Evolutionary conservation across 2,113 vertebrate genomes (phyloP).

Genomic region (Cephalopterus ornatus): DNA sequence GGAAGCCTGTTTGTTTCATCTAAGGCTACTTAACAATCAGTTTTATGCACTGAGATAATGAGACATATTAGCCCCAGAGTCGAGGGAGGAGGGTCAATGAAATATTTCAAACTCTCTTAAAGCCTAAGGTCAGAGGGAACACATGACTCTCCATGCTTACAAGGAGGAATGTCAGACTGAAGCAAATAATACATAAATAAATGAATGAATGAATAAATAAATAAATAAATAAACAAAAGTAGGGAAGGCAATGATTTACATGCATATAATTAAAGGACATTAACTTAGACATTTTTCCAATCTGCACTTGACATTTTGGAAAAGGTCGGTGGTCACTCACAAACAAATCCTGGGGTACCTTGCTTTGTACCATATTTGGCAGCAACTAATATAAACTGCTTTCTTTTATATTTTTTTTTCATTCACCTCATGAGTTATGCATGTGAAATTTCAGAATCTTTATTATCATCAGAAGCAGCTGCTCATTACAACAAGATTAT

Average conservation of each 20-base stretch:
- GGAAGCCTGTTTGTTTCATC: constrained; percentile 54
- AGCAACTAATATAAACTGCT: not conserved
- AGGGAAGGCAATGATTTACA: not conserved
- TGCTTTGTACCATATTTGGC: not conserved
- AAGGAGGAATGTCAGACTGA: not conserved
- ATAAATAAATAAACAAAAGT: not conserved
- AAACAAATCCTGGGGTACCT: not conserved
- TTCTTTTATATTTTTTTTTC: not conserved
- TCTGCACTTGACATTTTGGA: not conserved
- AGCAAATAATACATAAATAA: not conserved
- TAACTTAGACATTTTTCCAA: not conserved
- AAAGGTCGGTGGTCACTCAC: not conserved
- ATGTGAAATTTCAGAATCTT: constrained; percentile 3
- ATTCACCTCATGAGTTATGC: not conserved
- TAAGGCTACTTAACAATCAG: constrained; percentile 54
- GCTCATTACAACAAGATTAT: constrained; percentile 44
- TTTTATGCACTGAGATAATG: constrained; percentile 58
- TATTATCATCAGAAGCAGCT: constrained; percentile 36
- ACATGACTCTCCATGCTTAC: not conserved
- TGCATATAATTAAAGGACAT: not conserved
- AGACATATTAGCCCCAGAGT: not conserved
- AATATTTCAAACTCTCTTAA: not conserved
- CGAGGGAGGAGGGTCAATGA: not conserved
- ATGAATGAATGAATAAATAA: not conserved
- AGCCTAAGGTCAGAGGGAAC: not conserved